phyloP scores from a whole-genome alignment of 2,888 invertebrate species.

The Frankliniella intonsa region DNA sequence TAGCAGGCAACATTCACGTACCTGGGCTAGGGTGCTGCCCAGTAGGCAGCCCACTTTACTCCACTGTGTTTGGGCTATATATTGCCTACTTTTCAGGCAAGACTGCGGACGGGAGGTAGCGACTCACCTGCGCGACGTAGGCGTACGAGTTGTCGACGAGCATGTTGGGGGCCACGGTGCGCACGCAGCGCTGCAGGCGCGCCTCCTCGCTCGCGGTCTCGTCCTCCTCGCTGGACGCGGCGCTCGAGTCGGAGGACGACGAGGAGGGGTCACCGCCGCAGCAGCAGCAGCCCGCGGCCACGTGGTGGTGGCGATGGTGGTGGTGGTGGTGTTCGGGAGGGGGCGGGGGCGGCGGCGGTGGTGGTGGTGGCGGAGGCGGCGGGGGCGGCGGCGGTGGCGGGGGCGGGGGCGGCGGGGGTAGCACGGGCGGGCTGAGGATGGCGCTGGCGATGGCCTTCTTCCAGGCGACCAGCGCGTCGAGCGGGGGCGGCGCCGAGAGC shows the following conservation, averaged over 20 bases:
- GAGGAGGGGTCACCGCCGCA: neutral
- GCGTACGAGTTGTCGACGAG: neutral
- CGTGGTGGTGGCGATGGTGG: neutral
- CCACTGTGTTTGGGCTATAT: too few relatives aligned
- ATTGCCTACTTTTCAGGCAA: too few relatives aligned
- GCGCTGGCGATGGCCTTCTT: neutral
- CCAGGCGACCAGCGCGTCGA: neutral
- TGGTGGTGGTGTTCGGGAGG: neutral
- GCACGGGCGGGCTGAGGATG: neutral
- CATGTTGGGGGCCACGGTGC: slow-evolving; percentile 9
- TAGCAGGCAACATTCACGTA: too few relatives aligned
- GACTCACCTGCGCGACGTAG: neutral
- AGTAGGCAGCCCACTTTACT: too few relatives aligned
- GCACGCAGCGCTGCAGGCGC: slow-evolving; percentile 18
- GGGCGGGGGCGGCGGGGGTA: neutral
- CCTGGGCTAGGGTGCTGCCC: too few relatives aligned
- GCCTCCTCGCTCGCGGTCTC: neutral
- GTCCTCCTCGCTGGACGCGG: slow-evolving; percentile 13
- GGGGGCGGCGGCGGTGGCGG: neutral
- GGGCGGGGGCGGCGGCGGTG: neutral
- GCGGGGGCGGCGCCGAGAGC: neutral
- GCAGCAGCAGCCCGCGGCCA: neutral
- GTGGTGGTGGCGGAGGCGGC: neutral
- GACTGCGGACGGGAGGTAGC: neutral
- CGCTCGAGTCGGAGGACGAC: slow-evolving; percentile 8